phyloP scores from a whole-genome alignment of 2,113 vertebrate species.

The Chitala chitala region DNA sequence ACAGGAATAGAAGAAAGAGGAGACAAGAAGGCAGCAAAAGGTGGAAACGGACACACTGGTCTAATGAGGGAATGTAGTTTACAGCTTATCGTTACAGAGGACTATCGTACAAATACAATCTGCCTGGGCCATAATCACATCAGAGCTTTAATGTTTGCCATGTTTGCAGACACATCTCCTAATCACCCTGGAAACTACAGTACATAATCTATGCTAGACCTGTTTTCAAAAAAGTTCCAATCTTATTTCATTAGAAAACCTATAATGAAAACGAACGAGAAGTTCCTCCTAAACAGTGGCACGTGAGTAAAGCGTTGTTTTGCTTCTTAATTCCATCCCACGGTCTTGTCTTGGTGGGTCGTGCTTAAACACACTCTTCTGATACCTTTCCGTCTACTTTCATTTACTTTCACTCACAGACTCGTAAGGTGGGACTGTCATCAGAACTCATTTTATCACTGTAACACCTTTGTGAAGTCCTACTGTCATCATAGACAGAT shows the following conservation, averaged over 20 bases:
- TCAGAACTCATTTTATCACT: too few species aligned
- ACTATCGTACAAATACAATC: background rate
- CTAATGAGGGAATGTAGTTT: background rate
- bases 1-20: background rate
- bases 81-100: background rate
- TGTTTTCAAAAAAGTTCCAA: background rate
- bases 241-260: too few species aligned
- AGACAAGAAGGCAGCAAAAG: background rate
- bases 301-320: background rate
- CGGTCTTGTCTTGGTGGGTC: too few species aligned
- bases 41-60: background rate
- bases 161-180: background rate
- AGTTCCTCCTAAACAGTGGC: background rate
- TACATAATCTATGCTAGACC: background rate
- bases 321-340: too few species aligned
- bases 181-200: background rate
- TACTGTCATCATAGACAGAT: constrained; percentile 15
- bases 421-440: too few species aligned
- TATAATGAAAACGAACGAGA: too few species aligned
- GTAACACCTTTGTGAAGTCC: background rate
- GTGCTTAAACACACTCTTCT: background rate
- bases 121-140: background rate
- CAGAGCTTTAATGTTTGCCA: background rate
- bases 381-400: background rate
- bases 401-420: background rate